phyloP scores from a whole-genome alignment of 2,797 vertebrate species.

The Lithobates sylvaticus region DNA sequence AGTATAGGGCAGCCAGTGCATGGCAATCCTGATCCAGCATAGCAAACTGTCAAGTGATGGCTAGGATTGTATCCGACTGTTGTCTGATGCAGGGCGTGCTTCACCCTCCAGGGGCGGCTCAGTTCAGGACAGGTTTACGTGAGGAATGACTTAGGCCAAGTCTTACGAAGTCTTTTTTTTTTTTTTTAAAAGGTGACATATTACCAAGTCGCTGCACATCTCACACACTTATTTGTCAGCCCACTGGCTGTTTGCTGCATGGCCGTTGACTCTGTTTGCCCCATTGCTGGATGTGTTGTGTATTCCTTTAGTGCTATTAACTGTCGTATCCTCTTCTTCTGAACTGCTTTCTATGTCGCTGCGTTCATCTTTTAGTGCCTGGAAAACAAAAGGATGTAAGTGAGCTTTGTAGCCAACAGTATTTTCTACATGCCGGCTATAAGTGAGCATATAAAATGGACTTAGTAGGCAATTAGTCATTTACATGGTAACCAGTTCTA shows the following conservation, averaged over 20 bases:
- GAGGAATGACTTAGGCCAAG: conserved; percentile 40
- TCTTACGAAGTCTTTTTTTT: conserved; percentile 35
- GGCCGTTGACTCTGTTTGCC: conserved; percentile 88
- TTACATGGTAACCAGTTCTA: too few relatives aligned
- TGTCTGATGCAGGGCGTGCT: conserved; percentile 29
- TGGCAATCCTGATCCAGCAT: conserved; percentile 22
- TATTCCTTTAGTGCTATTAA: conserved; percentile 72
- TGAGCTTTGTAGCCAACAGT: too few relatives aligned
- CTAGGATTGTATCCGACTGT: conserved; percentile 26
- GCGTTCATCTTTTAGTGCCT: conserved; percentile 95
- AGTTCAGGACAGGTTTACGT: conserved; percentile 50
- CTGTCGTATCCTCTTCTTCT: conserved; percentile 83
- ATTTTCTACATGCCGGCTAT: too few relatives aligned
- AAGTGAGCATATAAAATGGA: neutral
- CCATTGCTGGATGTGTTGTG: conserved; percentile 76
- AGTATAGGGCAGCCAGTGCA: conserved; percentile 11
- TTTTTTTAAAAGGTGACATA: conserved; percentile 45
- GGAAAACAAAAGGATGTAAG: neutral
- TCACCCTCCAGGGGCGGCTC: conserved; percentile 52
- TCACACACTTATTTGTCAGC: conserved; percentile 71
- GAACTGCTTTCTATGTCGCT: conserved; percentile 98
- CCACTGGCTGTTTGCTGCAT: conserved; percentile 75
- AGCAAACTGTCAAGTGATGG: conserved; percentile 41
- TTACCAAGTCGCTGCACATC: conserved; percentile 65
- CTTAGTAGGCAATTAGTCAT: neutral